Evolutionary conservation across 2,113 vertebrate species (phyloP), one percentile per base, ranked within the genome.

Genomic region (Myiagra hebetior): DNA sequence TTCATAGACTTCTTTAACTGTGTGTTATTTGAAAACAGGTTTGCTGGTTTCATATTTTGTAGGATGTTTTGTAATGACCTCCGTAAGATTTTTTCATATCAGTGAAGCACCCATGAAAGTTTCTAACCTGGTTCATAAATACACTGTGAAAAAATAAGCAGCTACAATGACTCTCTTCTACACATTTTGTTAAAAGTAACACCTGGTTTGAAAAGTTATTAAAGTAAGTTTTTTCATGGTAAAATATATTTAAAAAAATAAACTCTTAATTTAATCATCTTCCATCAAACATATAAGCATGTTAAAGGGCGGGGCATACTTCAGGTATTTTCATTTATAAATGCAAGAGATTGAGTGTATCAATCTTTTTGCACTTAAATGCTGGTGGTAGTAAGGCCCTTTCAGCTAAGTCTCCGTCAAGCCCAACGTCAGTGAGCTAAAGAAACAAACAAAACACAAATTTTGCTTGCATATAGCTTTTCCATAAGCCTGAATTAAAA

Each of bases 241-340:
- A 87, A 97, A 98, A 97, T 96, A 69, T 90, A 96, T 69, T 95
- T 98, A 98, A 95, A 98, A 98, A 98, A 98, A 98, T 98, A 98
- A 98, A 98, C 97, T 98, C 95, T 98, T 97, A 74, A 33, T 95
- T 96, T 97, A 46, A 33, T 64, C 75, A 95, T 96, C 91, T 97
- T 93, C 95, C 92, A 90, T 85, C 82, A 85, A 94, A 91, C 91
- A 85, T 91, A 87, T 64, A 96, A 97, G 95, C 81, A 47, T 82
- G 78, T 84, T 91, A 93, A 96, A 96, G 95, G 96, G 96, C 92
- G 0, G 87, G 96, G 79, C 89, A 69, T 68, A 97, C 81, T 91
- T 96, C 95, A 93, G 91, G 83, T 95, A 94, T 93, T 93, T 78
- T 96, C 78, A 95, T 95, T 86, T 87, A 79, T 63, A 96, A 94